Conservation (phyloP, 2,113 vertebrate genomes). For the Chrysemys picta region DNA sequence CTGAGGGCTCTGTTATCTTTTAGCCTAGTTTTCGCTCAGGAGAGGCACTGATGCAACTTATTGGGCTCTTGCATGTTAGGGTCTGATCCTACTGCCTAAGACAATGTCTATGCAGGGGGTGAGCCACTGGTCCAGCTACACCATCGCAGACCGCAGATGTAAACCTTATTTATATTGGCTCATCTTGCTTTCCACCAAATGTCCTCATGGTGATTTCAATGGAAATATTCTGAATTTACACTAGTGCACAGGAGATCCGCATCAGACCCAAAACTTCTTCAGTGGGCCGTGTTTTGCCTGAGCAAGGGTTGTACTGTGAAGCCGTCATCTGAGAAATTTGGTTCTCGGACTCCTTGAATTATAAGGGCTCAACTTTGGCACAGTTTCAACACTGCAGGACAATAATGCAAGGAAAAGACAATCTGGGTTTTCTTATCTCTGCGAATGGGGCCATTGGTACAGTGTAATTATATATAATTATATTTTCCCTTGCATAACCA, state of each 20-base stretch:
- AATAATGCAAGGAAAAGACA: background rate
- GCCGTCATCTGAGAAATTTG: background rate
- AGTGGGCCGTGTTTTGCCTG: background rate
- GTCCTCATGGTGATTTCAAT: background rate
- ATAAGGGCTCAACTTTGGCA: fast-evolving
- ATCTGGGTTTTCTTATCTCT: constrained; percentile 16
- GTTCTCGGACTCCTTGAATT: background rate
- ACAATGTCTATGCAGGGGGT: background rate
- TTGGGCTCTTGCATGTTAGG: background rate
- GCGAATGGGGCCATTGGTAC: background rate
- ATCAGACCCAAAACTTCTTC: background rate
- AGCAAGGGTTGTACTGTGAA: background rate
- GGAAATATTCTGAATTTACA: background rate
- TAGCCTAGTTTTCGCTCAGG: background rate
- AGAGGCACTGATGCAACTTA: background rate
- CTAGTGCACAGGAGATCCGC: background rate
- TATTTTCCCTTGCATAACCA: constrained; percentile 22
- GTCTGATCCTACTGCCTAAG: background rate
- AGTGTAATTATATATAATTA: constrained; percentile 45
- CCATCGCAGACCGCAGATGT: too few relatives aligned
- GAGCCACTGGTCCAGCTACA: background rate
- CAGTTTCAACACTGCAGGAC: background rate
- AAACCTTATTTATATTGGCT: background rate
- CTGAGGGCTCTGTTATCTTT: background rate
- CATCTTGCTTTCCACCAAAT: background rate